Percentiles rank a stretch among this genome's conserved stretches.
Conservation (phyloP, 2,113 vertebrate genomes). For the Menura novaehollandiae region DNA sequence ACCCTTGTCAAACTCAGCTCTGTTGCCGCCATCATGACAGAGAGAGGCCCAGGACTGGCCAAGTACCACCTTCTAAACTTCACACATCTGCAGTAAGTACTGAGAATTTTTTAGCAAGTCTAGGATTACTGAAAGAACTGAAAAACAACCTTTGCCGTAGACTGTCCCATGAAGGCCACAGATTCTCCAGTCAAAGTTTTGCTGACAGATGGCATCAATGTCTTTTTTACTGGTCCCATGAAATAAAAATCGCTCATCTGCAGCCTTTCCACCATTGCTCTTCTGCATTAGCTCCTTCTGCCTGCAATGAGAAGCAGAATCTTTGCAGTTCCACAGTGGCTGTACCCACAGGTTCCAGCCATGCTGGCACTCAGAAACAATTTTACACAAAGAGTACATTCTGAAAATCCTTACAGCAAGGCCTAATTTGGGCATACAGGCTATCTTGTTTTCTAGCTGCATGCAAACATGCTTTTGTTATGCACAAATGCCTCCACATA, state of each 20-base stretch:
- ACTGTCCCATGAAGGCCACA: conserved; percentile 70
- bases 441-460: not conserved
- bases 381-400: not conserved
- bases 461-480: not conserved
- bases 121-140: not conserved
- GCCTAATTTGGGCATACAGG: not conserved
- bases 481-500: not conserved
- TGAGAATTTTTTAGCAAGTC: not conserved
- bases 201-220: conserved; percentile 72
- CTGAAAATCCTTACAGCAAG: not conserved
- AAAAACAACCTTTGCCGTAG: conserved; percentile 68
- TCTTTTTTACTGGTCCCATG: conserved; percentile 65
- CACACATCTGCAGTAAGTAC: not conserved
- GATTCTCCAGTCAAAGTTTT: conserved; percentile 77
- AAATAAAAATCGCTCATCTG: conserved; percentile 63
- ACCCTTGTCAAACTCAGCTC: not conserved
- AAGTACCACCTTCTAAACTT: not conserved
- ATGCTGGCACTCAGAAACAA: not conserved
- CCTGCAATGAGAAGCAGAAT: conserved; percentile 36
- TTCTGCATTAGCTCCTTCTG: conserved; percentile 75
- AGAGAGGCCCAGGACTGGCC: not conserved
- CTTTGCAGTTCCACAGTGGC: not conserved
- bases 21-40: not conserved
- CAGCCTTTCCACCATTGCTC: conserved; percentile 45
- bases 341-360: not conserved